Evolutionary conservation across 2,797 vertebrate species (phyloP), one percentile per base, ranked within the genome.

Genomic region (Sebastolobus altivelis): DNA sequence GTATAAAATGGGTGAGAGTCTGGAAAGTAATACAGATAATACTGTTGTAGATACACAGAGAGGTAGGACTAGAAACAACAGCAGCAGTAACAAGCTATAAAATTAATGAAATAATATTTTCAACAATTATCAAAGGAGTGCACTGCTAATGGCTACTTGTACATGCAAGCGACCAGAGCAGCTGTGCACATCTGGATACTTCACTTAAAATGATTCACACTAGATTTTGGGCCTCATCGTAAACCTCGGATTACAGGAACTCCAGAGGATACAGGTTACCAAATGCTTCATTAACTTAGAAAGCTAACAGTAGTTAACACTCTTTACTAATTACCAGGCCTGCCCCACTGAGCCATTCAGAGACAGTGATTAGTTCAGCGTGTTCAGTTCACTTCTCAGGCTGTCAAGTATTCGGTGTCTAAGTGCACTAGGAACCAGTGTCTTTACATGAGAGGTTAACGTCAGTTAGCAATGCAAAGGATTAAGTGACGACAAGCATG

Each of bases 401-500:
- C 27, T 18, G 55, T 67, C 33, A 33, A 12, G 35, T 12, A 6
- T 58, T 38, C 2, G 4, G 18, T 38, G 25, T 29, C 22, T 3
- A 35, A 33, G 65, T 22, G 52, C 69, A 59, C 54, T 40, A 8
- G 18, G 20, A 56, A 62, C 72, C 10, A 22, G 16, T 14, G 14
- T n/a, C 58, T 58, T 60, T 16, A 40, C 46, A 60, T 33, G n/a
- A 11, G 3, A 71, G 20, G 33, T 40, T 11, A 31, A 25, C 2
- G 13, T 73, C 72, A 77, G 65, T 66, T 55, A 59, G 37, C 16
- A 49, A 66, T 46, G 66, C 12, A n/a, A 75, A 54, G 69, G 78
- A 88, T 83, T 46, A 74, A 35, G 81, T 52, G 83, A 84, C 77
- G 89, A 91, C 86, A 87, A 73, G 80, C 35, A 16, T 72, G 82